Percentiles rank a stretch among this genome's conserved stretches.
Evolutionary conservation across 2,113 vertebrate genomes (phyloP).

Genomic region (Gallinago paraguaiae): DNA sequence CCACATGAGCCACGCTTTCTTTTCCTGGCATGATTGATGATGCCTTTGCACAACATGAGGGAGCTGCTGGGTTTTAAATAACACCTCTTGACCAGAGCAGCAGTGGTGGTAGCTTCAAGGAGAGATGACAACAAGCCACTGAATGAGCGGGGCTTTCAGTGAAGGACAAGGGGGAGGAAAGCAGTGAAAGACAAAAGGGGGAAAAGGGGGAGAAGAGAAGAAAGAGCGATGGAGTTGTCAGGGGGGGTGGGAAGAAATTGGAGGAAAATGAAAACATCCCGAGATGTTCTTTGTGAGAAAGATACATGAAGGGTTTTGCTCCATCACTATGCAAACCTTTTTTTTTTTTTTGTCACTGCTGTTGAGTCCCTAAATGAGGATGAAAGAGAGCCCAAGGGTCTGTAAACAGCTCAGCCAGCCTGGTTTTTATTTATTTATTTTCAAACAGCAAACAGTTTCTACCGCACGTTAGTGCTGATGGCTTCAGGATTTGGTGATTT

Average conservation of each 20-base stretch:
- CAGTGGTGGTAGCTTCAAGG: constrained; percentile 63
- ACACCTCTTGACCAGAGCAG: constrained; percentile 72
- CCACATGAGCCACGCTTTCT: constrained; percentile 74
- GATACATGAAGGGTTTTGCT: constrained; percentile 4
- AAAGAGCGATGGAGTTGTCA: constrained; percentile 3
- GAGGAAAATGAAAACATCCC: not conserved
- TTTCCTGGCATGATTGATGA: constrained; percentile 78
- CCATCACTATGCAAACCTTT: not conserved
- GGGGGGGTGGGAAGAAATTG: not conserved
- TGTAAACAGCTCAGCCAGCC: not conserved
- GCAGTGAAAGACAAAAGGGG: constrained; percentile 57
- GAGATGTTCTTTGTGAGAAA: constrained; percentile 1
- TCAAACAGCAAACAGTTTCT: not conserved
- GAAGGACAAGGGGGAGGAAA: constrained; percentile 45
- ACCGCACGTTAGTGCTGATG: not conserved
- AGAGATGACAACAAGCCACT: constrained; percentile 59
- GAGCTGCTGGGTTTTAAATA: constrained; percentile 75
- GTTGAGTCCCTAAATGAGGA: not conserved
- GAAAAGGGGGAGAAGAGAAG: not conserved
- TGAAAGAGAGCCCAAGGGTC: not conserved
- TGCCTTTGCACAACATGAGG: constrained; percentile 71
- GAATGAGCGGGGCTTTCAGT: constrained; percentile 39
- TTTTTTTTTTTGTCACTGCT: not conserved
- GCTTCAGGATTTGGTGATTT: constrained; percentile 23
- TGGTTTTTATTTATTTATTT: not conserved